Percentiles rank a stretch among this genome's conserved stretches.
Conservation (phyloP, 2,797 vertebrate genomes). For the Phyllotis vaccarum region DNA sequence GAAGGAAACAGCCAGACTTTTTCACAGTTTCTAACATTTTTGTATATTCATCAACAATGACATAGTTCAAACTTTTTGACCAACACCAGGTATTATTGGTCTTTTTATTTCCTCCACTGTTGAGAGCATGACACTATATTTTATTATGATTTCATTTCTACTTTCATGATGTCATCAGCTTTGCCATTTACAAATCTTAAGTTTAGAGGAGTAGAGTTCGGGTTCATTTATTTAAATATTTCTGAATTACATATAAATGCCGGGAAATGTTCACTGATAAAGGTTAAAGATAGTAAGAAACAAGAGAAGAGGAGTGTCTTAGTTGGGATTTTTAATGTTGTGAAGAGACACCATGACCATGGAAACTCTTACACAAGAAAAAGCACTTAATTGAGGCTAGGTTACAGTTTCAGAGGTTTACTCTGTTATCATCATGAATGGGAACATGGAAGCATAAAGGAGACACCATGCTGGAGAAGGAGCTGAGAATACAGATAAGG, state of each 20-base stretch:
- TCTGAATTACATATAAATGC: neutral
- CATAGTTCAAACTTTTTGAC: neutral
- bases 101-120: neutral
- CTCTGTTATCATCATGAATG: neutral
- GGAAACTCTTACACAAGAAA: neutral
- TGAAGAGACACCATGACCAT: neutral
- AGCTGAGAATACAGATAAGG: neutral
- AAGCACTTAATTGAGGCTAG: neutral
- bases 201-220: neutral
- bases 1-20: neutral
- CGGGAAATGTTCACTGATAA: neutral
- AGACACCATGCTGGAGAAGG: neutral
- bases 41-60: neutral
- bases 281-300: neutral
- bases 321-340: neutral
- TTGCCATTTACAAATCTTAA: slow-evolving; percentile 31
- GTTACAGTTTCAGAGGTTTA: neutral
- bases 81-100: neutral
- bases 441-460: neutral
- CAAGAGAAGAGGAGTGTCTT: neutral
- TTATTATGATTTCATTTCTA: slow-evolving; percentile 5
- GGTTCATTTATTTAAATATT: neutral
- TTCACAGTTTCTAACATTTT: neutral
- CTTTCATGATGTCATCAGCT: neutral
- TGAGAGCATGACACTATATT: neutral